phyloP scores from a whole-genome alignment of 2,888 invertebrate species.

The Tineola bisselliella region DNA sequence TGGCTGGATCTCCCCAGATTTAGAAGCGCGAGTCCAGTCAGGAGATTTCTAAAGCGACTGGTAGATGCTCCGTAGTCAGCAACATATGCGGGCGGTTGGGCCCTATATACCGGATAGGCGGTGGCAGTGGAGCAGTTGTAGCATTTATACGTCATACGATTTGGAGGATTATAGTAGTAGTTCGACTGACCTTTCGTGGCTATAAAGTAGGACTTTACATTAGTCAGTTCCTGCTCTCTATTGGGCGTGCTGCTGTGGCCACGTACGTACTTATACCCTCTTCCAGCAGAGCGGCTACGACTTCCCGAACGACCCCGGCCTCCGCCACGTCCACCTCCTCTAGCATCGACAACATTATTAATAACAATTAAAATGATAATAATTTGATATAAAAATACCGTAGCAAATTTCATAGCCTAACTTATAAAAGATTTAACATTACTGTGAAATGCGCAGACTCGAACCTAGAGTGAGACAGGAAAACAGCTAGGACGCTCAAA shows the following conservation, averaged over 20 bases:
- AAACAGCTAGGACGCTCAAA: neutral
- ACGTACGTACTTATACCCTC: neutral
- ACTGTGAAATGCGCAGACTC: neutral
- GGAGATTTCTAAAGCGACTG: slow-evolving; percentile 38
- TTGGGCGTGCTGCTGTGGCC: neutral
- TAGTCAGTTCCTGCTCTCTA: neutral
- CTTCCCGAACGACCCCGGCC: neutral
- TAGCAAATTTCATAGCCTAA: neutral
- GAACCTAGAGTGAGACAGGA: neutral
- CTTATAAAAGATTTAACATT: neutral
- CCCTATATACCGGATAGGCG: slow-evolving; percentile 49
- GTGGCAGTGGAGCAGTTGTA: slow-evolving; percentile 35
- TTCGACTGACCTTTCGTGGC: slow-evolving; percentile 19
- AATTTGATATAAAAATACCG: neutral
- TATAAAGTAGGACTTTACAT: neutral
- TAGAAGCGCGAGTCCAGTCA: slow-evolving; percentile 52
- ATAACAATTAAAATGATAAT: neutral
- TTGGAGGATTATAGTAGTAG: slow-evolving; percentile 52
- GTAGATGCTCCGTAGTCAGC: slow-evolving; percentile 45
- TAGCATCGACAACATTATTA: neutral
- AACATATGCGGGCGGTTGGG: slow-evolving; percentile 45
- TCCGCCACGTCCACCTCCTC: neutral
- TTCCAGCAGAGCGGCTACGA: neutral
- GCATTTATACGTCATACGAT: slow-evolving; percentile 41
- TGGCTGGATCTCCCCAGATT: slow-evolving; percentile 42